A percentile compares a stretch with the other conserved stretches of the same genome.
Conservation (phyloP, 1,140 invertebrate species). For the Saccostrea echinata region DNA sequence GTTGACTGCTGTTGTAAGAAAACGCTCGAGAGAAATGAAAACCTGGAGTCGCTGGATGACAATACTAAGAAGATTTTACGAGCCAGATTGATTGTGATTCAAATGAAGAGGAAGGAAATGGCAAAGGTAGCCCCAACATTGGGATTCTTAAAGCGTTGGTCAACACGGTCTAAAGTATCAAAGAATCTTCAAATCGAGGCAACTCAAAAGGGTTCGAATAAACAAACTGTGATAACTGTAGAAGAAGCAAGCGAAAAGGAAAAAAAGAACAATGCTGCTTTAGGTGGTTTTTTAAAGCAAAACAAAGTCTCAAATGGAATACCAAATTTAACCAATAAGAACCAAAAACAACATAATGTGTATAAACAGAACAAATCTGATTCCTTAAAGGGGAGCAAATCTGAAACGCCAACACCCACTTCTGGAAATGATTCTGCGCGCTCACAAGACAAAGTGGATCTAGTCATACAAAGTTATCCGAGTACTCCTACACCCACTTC, state of each 20-base stretch:
- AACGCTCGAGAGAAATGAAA: neutral
- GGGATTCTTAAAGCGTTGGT: neutral
- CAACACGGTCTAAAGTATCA: neutral
- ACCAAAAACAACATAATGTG: neutral
- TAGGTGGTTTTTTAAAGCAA: conserved; percentile 9
- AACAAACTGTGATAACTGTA: conserved; percentile 9
- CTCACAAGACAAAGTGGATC: no score
- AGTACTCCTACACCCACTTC: no score
- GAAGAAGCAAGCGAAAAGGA: neutral
- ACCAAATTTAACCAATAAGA: neutral
- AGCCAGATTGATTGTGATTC: neutral
- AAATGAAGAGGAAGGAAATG: conserved; percentile 15
- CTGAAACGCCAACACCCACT: neutral
- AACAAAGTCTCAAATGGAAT: conserved; percentile 16
- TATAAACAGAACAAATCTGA: neutral
- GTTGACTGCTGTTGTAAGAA: conserved; percentile 17
- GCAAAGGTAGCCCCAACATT: neutral
- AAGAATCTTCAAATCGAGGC: neutral
- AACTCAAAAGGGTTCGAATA: neutral
- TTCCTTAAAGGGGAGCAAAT: neutral
- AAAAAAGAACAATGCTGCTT: neutral
- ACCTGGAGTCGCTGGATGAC: neutral
- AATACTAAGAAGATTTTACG: conserved; percentile 5
- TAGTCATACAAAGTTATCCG: no score
- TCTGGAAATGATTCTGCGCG: neutral